Base-by-base conservation (phyloP, 2,113 vertebrate genomes). In the Xiphophorus hellerii region DNA sequence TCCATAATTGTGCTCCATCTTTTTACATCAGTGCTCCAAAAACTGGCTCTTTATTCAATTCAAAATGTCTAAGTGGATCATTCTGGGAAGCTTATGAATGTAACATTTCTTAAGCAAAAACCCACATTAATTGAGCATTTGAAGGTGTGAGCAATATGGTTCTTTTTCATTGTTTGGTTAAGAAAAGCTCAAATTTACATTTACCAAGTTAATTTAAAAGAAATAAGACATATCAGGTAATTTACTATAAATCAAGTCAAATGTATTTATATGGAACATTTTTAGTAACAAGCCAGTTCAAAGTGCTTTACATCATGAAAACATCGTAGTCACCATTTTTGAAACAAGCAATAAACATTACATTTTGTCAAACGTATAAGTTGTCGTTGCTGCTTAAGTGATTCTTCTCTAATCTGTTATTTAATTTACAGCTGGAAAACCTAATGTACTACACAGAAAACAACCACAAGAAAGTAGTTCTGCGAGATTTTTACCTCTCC, bases 361-460 rank as follows among this genome's bases (percentile, higher is more conserved):
- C 35, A 37, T 37, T 37, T 11, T 12, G 35, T 37, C 35, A 37
- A 37, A 12, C 8, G 8, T 25, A 58, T 10, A 25, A 10, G 20
- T 58, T 58, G 17, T 6, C 5, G 20, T 69, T 22, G 27, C n/a
- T 28, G 20, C 58, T n/a, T 35, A 37, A 75, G 69, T 61, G 74
- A 6, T 17, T 42, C 1, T 66, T 66, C 8, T 3, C 15, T 67
- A 0, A 64, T 2, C 82, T 9, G 17, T 9, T 68, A 14, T 7
- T 76, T 73, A 70, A 82, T 14, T 6, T 83, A 48, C 75, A 96
- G 96, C 92, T 96, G 88, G 96, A 96, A 92, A 96, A 96, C 83
- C 80, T 96, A 66, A 96, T 96, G 94, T 96, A 96, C 88, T 96
- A 96, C 90, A 96, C 93, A 83, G 94, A 95, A 77, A 95, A 95